Percentiles rank a stretch among this genome's conserved stretches.
phyloP scores from a whole-genome alignment of 2,888 invertebrate species.

The Netelia melanura region DNA sequence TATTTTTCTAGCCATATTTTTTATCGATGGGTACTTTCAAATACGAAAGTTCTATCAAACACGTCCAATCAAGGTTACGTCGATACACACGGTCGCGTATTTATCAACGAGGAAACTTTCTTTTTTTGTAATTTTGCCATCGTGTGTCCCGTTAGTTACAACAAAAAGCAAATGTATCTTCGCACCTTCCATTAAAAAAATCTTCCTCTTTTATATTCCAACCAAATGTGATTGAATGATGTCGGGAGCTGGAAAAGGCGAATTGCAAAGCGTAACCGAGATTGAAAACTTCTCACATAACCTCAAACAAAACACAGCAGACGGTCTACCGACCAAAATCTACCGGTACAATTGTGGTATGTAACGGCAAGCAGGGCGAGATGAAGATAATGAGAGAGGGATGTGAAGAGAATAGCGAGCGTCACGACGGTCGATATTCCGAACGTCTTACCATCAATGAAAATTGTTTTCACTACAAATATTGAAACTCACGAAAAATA shows the following conservation, averaged over 20 bases:
- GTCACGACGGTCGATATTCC: conserved; percentile 51
- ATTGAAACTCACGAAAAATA: conserved; percentile 37
- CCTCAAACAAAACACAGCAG: background rate
- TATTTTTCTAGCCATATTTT: background rate
- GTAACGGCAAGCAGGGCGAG: conserved; percentile 8
- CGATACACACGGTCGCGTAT: background rate
- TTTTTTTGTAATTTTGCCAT: background rate
- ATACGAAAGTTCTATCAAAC: background rate
- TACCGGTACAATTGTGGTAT: conserved; percentile 8
- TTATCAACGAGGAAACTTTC: background rate
- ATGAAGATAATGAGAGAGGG: conserved; percentile 13
- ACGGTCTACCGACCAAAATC: background rate
- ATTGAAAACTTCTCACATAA: background rate
- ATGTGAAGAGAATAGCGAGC: conserved; percentile 20
- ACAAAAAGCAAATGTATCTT: background rate
- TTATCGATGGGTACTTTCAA: background rate
- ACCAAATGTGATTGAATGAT: background rate
- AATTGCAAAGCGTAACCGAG: background rate
- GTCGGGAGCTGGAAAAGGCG: background rate
- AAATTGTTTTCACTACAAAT: background rate
- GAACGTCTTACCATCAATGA: conserved; percentile 20
- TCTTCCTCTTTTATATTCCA: background rate
- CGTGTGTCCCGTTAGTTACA: background rate
- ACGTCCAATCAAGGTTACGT: background rate
- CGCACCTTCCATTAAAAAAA: background rate